Evolutionary conservation across 2,797 vertebrate species (phyloP), one percentile per base, ranked within the genome.

Genomic region (Artibeus lituratus): DNA sequence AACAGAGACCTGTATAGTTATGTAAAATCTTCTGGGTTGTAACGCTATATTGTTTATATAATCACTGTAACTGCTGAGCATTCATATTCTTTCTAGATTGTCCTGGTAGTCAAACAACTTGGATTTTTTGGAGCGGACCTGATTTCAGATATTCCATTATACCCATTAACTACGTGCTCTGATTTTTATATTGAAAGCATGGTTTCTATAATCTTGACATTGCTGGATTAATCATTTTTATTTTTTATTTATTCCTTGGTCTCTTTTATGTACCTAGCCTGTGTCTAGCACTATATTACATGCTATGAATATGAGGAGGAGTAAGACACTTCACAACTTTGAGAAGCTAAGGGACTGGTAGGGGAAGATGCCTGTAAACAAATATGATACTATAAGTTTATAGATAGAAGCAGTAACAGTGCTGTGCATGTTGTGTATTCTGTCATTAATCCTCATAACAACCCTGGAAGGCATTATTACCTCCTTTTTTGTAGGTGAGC

Each of bases 11-110:
- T 53, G 26, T 73, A 67, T 57, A 82, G 24, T 88, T 92, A 65
- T 85, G 53, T 94, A 65, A 92, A 94, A 82, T 72, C n/a, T 70
- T n/a, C 37, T 73, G 22, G 81, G 69, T 74, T 88, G 92, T 87
- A 90, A 51, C 93, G 77, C 35, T 93, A 0, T 94, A 0, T 95
- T 0, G 0, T 83, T 94, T 94, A 80, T 91, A 70, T 92, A 92
- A 83, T 42, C 26, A 49, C 16, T 70, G 26, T 87, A 78, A 85
- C 69, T 85, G 59, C 82, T 59, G 37, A 91, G 55, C 59, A 35
- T 94, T 92, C 94, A 53, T 53, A 32, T 92, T 95, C 62, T 96
- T 96, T 94, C 69, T 94, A 44, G 90, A 88, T 93, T 73, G 37
- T 88, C 92, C 59, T 93, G 83, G 49, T 18, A 80, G 73, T 85